phyloP scores from a whole-genome alignment of 2,113 vertebrate species.

The Anseranas semipalmata region DNA sequence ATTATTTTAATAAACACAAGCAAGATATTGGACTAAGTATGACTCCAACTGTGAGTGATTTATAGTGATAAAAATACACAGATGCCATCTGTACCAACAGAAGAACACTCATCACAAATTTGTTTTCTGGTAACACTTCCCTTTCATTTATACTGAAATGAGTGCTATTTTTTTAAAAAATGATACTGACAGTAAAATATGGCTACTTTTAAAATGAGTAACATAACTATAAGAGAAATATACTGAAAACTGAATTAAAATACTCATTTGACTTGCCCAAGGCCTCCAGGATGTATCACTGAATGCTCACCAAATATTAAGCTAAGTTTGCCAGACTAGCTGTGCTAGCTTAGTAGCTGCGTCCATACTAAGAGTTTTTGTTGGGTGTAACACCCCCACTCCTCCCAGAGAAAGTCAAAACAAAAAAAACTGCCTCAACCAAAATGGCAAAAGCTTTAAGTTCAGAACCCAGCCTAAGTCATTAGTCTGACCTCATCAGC shows the following conservation, averaged over 20 bases:
- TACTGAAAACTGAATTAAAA: constrained; percentile 19
- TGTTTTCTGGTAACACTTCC: constrained; percentile 43
- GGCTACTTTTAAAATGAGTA: constrained; percentile 12
- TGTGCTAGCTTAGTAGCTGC: background rate
- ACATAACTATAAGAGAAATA: background rate
- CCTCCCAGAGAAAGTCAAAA: background rate
- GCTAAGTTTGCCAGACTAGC: background rate
- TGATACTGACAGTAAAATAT: constrained; percentile 27
- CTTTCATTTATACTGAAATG: constrained; percentile 35
- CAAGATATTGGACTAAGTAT: constrained; percentile 49
- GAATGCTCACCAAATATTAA: background rate
- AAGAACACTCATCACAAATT: constrained; percentile 52
- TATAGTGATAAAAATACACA: constrained; percentile 71
- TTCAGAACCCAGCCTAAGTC: constrained; percentile 2
- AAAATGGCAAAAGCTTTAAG: background rate
- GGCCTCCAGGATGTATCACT: background rate
- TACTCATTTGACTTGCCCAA: background rate
- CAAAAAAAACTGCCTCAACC: background rate
- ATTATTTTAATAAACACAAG: constrained; percentile 64
- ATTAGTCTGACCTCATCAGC: constrained; percentile 22
- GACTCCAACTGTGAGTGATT: constrained; percentile 63
- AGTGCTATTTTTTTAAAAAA: background rate
- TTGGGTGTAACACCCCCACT: background rate
- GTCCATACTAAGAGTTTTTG: background rate
- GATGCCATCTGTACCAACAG: constrained; percentile 70